phyloP scores from a whole-genome alignment of 2,113 vertebrate species.

The Cnemophilus loriae region DNA sequence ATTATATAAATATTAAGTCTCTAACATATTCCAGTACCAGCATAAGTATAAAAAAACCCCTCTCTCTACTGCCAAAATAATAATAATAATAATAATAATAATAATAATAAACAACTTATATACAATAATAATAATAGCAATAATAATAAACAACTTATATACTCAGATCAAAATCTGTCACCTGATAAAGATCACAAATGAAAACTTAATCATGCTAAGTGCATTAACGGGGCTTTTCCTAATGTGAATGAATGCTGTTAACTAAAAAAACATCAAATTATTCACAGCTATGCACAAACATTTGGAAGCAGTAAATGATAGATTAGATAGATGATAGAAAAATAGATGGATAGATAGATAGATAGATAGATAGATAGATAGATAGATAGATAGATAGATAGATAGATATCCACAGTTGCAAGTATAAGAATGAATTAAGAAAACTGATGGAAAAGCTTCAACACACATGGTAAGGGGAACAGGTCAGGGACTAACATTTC shows the following conservation, averaged over 20 bases:
- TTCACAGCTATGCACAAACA: neutral
- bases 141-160: neutral
- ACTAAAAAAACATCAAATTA: neutral
- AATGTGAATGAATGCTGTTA: neutral
- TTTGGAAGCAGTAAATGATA: neutral
- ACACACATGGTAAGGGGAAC: neutral
- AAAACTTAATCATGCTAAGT: neutral
- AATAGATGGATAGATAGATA: neutral
- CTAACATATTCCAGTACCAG: neutral
- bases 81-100: neutral
- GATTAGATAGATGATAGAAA: neutral
- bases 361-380: neutral
- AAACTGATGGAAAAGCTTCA: neutral
- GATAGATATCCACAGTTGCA: neutral
- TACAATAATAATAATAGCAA: no score
- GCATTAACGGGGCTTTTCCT: neutral
- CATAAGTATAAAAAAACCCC: neutral
- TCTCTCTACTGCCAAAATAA: neutral
- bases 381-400: rapidly evolving
- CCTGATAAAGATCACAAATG: neutral
- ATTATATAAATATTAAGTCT: neutral
- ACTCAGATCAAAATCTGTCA: neutral
- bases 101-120: no score
- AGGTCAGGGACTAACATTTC: neutral
- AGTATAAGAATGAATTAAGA: neutral